Base-by-base conservation (phyloP, 2,888 invertebrate genomes). In the Dusona sp. region DNA sequence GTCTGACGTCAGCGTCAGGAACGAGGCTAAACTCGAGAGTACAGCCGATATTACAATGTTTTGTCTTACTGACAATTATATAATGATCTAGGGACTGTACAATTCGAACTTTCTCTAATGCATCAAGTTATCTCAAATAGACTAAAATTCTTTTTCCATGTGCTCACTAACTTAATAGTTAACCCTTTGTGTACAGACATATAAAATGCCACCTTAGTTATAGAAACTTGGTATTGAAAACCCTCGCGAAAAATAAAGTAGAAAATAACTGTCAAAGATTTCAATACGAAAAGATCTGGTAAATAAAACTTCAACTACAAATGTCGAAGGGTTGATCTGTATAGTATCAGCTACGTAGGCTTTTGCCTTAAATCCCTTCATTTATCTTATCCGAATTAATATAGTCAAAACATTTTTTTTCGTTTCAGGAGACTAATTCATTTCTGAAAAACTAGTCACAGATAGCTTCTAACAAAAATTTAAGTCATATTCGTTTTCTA, bases 1-100 rank as follows among this genome's bases (percentile, higher is more conserved):
- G 70, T 80, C 83, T 93, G 94, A 93, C 94, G 94, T 93, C 93
- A 93, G 87, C 90, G 33, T 64, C 86, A 88, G 90, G 92, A 93
- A 93, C 89, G 87, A 91, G 87, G 91, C 90, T 91, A 91, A 91
- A 92, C 90, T 91, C 90, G 89, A 88, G 88, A 88, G 86, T 81
- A 78, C 83, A 70, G 72, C 64, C 65, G 65, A 72, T 81, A 48
- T 85, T 85, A 86, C 81, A 83, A 86, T 48, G 79, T 79, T 70
- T 82, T 48, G 54, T 84, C 61, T 42, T 61, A 65, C 33, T 54
- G 68, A 51, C 78, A 70, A 78, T 68, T 73, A 79, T 86, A 36
- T 19, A 84, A 51, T 77, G 84, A 74, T 79, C 61, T 33, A 38
- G 61, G 61, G 72, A 86, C 75, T 83, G 54, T 81, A 78, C 33